A percentile compares a stretch with the other conserved stretches of the same genome.
Evolutionary conservation across 2,888 invertebrate genomes (phyloP).

Genomic region (Chloroclystis v-ata): DNA sequence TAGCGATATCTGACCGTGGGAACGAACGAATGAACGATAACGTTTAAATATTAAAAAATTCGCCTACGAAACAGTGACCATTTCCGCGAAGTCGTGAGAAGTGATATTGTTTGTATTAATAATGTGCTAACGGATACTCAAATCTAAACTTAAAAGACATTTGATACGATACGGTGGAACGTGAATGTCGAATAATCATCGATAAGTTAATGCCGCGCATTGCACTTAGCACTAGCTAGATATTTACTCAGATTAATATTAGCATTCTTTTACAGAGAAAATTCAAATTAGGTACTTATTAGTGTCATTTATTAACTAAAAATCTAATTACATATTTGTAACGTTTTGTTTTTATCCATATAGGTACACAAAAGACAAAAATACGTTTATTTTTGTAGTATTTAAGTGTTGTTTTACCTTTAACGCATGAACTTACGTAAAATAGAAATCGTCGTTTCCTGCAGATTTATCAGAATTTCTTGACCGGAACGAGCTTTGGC

Average conservation of each 20-base stretch:
- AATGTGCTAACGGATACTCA: constrained; percentile 20
- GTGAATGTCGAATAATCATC: constrained; percentile 10
- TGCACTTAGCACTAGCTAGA: constrained; percentile 9
- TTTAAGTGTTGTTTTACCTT: too few relatives aligned
- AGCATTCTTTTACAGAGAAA: too few relatives aligned
- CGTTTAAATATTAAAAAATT: constrained; percentile 39
- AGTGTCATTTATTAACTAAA: too few relatives aligned
- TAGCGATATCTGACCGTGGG: constrained; percentile 61
- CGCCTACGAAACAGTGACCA: constrained; percentile 40
- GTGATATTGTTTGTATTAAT: constrained; percentile 31
- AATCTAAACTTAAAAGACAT: constrained; percentile 18
- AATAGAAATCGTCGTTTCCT: constrained; percentile 1
- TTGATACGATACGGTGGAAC: constrained; percentile 15
- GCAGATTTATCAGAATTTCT: background rate
- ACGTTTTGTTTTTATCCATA: too few relatives aligned
- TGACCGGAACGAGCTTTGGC: constrained; percentile 8
- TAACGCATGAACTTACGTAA: too few relatives aligned
- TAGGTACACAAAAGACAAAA: too few relatives aligned
- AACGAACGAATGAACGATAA: constrained; percentile 40
- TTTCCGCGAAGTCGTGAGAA: constrained; percentile 52
- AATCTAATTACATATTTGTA: too few relatives aligned
- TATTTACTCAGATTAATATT: background rate
- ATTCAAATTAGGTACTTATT: too few relatives aligned
- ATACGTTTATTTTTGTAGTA: too few relatives aligned
- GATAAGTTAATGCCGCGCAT: constrained; percentile 12